Evolutionary conservation across 2,113 vertebrate genomes (phyloP).

Genomic region (Cromileptes altivelis): DNA sequence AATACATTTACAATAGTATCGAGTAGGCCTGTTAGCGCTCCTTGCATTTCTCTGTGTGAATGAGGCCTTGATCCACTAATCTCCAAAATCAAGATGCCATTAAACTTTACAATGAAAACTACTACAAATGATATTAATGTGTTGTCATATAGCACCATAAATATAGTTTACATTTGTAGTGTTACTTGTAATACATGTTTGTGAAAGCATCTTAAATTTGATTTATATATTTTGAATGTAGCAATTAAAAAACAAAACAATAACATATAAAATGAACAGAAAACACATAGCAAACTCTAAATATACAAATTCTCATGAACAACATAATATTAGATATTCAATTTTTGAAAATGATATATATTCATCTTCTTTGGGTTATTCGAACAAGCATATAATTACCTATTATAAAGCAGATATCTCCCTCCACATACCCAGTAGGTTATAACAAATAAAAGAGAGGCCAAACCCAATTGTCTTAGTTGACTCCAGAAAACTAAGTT

Average conservation of each 20-base stretch:
- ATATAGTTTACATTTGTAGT: neutral
- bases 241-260: too few relatives aligned
- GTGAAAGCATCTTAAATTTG: too few relatives aligned
- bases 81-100: too few relatives aligned
- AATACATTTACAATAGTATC: too few relatives aligned
- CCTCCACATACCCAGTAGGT: neutral
- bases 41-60: too few relatives aligned
- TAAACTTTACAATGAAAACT: neutral
- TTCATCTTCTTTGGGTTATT: neutral
- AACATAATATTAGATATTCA: too few relatives aligned
- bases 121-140: neutral
- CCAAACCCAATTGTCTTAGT: conserved; percentile 40
- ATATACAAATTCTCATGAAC: too few relatives aligned
- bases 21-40: too few relatives aligned
- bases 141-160: neutral
- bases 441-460: conserved; percentile 10
- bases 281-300: too few relatives aligned
- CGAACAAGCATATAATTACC: neutral
- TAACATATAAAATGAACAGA: too few relatives aligned
- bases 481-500: conserved; percentile 35
- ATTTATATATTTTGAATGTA: too few relatives aligned
- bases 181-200: neutral
- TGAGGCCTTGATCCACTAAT: neutral
- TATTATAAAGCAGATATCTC: conserved; percentile 16
- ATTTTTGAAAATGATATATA: too few relatives aligned